Conservation (phyloP, 2,113 vertebrate species). For the Chionodraco myersi region DNA sequence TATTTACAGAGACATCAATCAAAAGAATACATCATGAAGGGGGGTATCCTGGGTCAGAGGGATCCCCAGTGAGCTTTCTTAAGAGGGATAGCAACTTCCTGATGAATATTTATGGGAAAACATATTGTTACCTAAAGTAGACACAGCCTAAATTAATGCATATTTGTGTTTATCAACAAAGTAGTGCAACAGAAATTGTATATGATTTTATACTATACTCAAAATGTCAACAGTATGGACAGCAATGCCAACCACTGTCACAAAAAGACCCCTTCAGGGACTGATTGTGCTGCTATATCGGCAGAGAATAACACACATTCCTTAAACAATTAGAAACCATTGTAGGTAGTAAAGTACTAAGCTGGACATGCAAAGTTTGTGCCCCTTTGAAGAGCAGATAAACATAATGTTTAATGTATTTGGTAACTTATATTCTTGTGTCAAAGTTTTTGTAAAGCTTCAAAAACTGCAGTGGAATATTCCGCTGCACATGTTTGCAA, state of each 20-base stretch:
- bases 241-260: neutral
- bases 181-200: neutral
- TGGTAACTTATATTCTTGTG: no score
- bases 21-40: slow-evolving; percentile 26
- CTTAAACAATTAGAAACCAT: no score
- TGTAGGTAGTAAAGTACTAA: no score
- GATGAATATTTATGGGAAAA: neutral
- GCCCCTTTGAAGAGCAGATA: no score
- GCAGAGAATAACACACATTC: neutral
- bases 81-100: neutral
- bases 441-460: no score
- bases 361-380: no score
- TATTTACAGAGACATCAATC: slow-evolving; percentile 24
- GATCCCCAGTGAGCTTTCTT: neutral
- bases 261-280: no score
- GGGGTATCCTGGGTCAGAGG: slow-evolving; percentile 1
- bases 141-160: neutral
- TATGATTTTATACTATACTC: neutral
- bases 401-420: no score
- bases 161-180: neutral
- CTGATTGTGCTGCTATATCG: no score
- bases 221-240: neutral
- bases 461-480: neutral
- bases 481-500: neutral
- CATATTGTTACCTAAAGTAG: neutral